These are phyloP conservation scores for Oscheius myriophilus DNA, from an alignment of 2,888 invertebrate species.

Conservation along the genomic window DNA sequence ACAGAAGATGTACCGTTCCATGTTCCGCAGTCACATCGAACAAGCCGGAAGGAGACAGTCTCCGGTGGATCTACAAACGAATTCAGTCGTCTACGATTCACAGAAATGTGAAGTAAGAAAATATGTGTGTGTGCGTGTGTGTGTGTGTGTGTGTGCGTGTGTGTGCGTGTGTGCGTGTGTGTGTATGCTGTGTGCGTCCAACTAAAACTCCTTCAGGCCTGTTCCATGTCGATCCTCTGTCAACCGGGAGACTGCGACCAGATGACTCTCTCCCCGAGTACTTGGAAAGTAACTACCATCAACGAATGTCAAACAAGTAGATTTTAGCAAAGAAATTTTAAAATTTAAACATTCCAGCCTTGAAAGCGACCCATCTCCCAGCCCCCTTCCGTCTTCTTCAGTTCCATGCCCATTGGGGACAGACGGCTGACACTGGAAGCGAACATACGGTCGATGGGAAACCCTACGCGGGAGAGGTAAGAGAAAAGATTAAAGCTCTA, in stretches of 20 bases:
- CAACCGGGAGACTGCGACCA: constrained; percentile 54
- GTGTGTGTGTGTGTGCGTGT: too few species aligned
- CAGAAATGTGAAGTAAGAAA: constrained; percentile 24
- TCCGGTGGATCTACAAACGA: constrained; percentile 24
- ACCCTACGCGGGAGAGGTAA: constrained; percentile 54
- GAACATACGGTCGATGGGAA: constrained; percentile 65
- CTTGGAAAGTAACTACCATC: constrained; percentile 47
- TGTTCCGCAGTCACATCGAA: constrained; percentile 17
- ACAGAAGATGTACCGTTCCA: constrained; percentile 20
- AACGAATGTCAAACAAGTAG: constrained; percentile 44
- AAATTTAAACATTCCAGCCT: constrained; percentile 29
- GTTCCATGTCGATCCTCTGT: constrained; percentile 54
- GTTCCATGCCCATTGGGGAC: constrained; percentile 68
- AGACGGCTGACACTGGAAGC: constrained; percentile 57
- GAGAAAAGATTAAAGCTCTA: background rate
- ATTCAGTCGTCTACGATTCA: constrained; percentile 8
- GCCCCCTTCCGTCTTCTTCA: constrained; percentile 57
- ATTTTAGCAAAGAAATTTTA: constrained; percentile 14
- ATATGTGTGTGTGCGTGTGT: too few species aligned
- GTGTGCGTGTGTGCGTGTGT: too few species aligned
- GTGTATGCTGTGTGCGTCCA: too few species aligned
- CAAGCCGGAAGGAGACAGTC: constrained; percentile 23
- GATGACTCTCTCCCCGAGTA: constrained; percentile 40
- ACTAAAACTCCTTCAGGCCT: too few species aligned
- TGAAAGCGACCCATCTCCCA: constrained; percentile 46